Evolutionary conservation across 2,888 invertebrate genomes (phyloP), one percentile per base, ranked within the genome.

Genomic region (Steinernema scapterisci): DNA sequence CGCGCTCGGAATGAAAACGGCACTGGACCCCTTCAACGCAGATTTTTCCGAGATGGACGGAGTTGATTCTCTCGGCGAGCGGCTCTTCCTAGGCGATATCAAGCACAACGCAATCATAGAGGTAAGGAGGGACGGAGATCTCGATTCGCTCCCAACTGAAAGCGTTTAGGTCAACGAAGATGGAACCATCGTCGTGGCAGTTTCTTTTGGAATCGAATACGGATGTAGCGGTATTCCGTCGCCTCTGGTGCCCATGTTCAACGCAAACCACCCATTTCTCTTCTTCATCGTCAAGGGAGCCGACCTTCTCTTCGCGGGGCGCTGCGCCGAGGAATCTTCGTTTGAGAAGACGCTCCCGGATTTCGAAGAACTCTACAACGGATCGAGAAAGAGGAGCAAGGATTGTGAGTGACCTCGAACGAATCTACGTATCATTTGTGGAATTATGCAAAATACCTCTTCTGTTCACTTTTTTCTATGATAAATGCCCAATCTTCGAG

Each of bases 221-320:
- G 51, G 51, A 9, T 51, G 51, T 19, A n/a, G 11, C 19, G 51
- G 51, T 6, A 51, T 51, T 19, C 51, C 51, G 6, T 51, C 51
- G 19, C 51, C 51, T 6, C 19, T 19, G 19, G 51, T 51, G 51
- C 51, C 51, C 9, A 19, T 51, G 6, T 51, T 51, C 51, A 9
- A n/a, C 6, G 51, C 51, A 9, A 19, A 51, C 19, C 51, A 51
- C 19, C 51, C 51, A 19, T 51, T 51, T 19, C 11, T 19, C 11
- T 51, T 51, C 51, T 51, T 51, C 51, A 51, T 51, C 51, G 51
- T 51, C 19, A 51, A 51, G 19, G 51, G 51, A 19, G 19, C 51
- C 51, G 51, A 9, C 9, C 11, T 51, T 19, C 51, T 51, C 51
- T 51, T 51, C 19, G 51, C 19, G 11, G 51, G 51, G 19, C 9